phyloP scores from a whole-genome alignment of 1,140 invertebrate species.

The Drosophila malerkotliana region DNA sequence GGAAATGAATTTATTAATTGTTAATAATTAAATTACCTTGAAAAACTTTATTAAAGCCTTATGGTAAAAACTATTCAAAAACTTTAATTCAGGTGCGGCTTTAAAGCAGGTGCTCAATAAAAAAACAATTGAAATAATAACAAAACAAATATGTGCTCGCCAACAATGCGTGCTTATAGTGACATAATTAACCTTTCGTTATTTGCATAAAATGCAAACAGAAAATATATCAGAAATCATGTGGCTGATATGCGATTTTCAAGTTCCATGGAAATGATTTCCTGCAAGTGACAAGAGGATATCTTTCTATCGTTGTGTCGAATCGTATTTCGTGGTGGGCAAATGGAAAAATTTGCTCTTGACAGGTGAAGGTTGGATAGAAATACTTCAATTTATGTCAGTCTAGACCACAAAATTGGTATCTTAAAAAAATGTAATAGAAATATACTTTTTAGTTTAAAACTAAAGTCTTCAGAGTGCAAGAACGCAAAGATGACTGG shows the following conservation, averaged over 20 bases:
- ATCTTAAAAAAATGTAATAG: too few relatives aligned
- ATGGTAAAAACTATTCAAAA: too few relatives aligned
- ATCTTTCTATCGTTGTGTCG: neutral
- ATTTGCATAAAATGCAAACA: neutral
- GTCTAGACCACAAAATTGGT: neutral
- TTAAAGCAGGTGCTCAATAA: neutral
- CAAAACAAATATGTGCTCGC: neutral
- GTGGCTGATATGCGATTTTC: neutral
- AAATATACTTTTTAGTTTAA: neutral
- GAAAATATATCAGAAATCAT: neutral
- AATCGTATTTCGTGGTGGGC: neutral
- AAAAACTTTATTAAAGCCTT: too few relatives aligned
- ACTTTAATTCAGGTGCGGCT: too few relatives aligned
- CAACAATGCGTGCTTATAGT: neutral
- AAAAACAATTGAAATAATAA: neutral
- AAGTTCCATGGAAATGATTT: neutral
- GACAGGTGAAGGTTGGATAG: neutral
- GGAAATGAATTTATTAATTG: neutral
- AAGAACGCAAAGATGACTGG: neutral
- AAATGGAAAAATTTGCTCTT: neutral
- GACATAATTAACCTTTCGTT: neutral
- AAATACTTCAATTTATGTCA: neutral
- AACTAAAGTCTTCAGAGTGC: neutral
- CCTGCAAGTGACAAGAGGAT: neutral
- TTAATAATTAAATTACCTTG: too few relatives aligned